Percentiles rank a stretch among this genome's conserved stretches.
phyloP scores from a whole-genome alignment of 2,797 vertebrate species.

The Allobates femoralis region DNA sequence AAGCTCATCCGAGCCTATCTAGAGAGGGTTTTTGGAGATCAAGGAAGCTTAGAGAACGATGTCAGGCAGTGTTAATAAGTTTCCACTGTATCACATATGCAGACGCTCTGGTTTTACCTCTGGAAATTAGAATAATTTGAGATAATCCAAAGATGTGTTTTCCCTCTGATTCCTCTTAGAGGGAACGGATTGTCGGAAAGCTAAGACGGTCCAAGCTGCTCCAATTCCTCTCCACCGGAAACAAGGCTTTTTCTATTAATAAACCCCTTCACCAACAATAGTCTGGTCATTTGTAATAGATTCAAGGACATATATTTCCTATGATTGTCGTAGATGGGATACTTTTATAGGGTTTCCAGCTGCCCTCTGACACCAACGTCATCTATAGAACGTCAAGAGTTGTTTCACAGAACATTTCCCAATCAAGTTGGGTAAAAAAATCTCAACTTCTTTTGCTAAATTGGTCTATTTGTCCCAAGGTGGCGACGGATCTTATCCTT shows the following conservation, averaged over 20 bases:
- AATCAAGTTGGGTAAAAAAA: too few relatives aligned
- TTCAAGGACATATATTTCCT: background rate
- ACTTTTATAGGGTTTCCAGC: background rate
- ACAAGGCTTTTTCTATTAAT: background rate
- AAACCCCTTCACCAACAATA: background rate
- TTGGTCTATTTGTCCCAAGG: background rate
- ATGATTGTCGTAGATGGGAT: background rate
- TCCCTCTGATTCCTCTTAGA: conserved; percentile 46
- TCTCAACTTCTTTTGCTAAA: too few relatives aligned
- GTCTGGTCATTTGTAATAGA: background rate
- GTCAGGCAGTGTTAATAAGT: conserved; percentile 57
- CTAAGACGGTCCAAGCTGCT: conserved; percentile 20
- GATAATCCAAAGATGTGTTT: conserved; percentile 55
- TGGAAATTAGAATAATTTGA: conserved; percentile 51
- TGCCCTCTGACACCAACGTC: background rate
- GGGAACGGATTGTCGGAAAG: conserved; percentile 41
- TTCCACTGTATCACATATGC: conserved; percentile 29
- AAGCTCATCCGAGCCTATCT: background rate
- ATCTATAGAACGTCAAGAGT: background rate
- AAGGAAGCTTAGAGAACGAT: conserved; percentile 39
- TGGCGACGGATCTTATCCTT: background rate
- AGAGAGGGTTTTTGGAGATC: conserved; percentile 42
- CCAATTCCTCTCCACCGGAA: conserved; percentile 30
- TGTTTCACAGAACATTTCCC: background rate
- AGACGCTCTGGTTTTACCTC: conserved; percentile 34